phyloP scores from a whole-genome alignment of 2,888 invertebrate genomes.

The Volucella inanis region DNA sequence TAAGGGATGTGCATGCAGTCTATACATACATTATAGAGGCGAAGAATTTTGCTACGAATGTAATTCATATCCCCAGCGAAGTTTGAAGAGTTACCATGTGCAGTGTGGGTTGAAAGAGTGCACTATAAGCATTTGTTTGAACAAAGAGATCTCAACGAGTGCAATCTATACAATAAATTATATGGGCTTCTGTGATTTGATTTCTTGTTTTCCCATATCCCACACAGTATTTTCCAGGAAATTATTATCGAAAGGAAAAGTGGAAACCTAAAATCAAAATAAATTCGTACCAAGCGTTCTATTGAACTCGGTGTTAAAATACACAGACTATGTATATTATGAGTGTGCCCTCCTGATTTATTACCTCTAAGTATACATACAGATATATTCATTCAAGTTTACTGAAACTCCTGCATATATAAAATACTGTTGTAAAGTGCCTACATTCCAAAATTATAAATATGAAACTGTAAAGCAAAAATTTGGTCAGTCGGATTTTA shows the following conservation, averaged over 20 bases:
- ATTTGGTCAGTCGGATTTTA: too few relatives aligned
- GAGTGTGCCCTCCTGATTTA: too few relatives aligned
- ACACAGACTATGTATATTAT: too few relatives aligned
- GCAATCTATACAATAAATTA: slow-evolving; percentile 22
- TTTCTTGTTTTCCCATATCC: slow-evolving; percentile 2
- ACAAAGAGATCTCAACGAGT: slow-evolving; percentile 20
- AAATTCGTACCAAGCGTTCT: too few relatives aligned
- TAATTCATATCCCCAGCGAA: slow-evolving; percentile 19
- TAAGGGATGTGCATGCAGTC: neutral
- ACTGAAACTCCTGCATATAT: too few relatives aligned
- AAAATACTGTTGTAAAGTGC: too few relatives aligned
- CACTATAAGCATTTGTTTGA: slow-evolving; percentile 16
- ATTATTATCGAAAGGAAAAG: slow-evolving; percentile 17
- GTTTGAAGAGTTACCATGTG: slow-evolving; percentile 2
- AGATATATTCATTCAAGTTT: too few relatives aligned
- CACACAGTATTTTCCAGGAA: slow-evolving; percentile 29
- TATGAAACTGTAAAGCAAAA: too few relatives aligned
- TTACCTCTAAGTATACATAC: too few relatives aligned
- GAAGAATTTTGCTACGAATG: neutral
- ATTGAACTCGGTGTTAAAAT: too few relatives aligned
- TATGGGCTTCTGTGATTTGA: slow-evolving; percentile 43
- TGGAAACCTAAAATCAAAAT: neutral
- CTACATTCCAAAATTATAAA: too few relatives aligned
- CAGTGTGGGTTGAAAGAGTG: slow-evolving; percentile 1
- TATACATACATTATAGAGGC: neutral